These are phyloP conservation scores for Drosophila quinaria DNA, from an alignment of 2,888 invertebrate species.

Conservation along the genomic window DNA sequence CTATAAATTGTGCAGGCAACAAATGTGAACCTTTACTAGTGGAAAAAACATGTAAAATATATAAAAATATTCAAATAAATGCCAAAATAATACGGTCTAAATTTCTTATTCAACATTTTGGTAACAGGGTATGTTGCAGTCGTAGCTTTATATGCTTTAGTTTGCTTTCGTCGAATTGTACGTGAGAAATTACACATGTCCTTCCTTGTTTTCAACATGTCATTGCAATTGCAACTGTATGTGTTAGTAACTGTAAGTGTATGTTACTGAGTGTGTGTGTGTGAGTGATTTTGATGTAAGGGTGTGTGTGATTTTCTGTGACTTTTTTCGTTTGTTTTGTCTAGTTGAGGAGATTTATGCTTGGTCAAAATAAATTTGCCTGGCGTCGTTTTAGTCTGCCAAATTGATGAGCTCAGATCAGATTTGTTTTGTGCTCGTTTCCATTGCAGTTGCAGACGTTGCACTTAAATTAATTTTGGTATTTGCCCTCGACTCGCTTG, in stretches of 20 bases:
- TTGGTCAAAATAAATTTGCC: slow-evolving; percentile 65
- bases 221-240: slow-evolving; percentile 25
- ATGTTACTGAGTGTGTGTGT: not conserved
- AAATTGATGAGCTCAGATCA: slow-evolving; percentile 69
- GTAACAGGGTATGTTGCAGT: slow-evolving; percentile 10
- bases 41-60: too few species aligned
- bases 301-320: slow-evolving; percentile 38
- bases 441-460: slow-evolving; percentile 35
- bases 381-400: slow-evolving; percentile 51
- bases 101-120: not conserved
- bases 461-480: slow-evolving; percentile 58
- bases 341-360: slow-evolving; percentile 57
- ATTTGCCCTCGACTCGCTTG: slow-evolving; percentile 30
- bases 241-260: slow-evolving; percentile 15
- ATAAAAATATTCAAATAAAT: too few species aligned
- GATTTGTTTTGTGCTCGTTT: slow-evolving; percentile 70
- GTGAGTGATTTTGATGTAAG: slow-evolving; percentile 6
- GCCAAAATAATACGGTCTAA: not conserved
- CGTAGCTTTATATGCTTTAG: not conserved
- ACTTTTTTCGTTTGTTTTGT: slow-evolving; percentile 27
- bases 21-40: too few species aligned
- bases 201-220: slow-evolving; percentile 61
- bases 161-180: slow-evolving; percentile 50
- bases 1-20: too few species aligned
- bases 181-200: slow-evolving; percentile 79